Conservation (phyloP, 2,888 invertebrate genomes). For the Stenotaenia linearis region DNA sequence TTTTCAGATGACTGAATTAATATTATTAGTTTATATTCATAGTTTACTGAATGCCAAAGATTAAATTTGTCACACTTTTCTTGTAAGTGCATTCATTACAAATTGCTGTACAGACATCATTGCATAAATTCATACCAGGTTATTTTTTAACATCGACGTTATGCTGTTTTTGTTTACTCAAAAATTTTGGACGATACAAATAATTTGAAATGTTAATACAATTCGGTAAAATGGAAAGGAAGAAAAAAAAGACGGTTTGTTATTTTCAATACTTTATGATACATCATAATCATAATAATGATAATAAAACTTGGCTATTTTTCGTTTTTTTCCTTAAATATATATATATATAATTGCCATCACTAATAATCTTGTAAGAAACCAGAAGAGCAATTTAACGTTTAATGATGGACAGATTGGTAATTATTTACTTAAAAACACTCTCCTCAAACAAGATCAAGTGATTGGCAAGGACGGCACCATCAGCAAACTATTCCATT, state of each 20-base stretch:
- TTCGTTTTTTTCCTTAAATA: neutral
- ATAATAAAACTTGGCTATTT: neutral
- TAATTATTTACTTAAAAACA: neutral
- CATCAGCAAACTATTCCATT: constrained; percentile 31
- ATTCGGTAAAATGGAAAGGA: neutral
- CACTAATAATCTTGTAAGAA: neutral
- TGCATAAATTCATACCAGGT: constrained; percentile 26
- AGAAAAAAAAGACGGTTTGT: neutral
- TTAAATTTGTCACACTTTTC: neutral
- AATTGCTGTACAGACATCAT: constrained; percentile 29
- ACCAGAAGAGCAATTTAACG: neutral
- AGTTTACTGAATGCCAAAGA: neutral
- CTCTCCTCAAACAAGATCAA: neutral
- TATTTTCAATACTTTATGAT: neutral
- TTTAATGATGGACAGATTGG: neutral
- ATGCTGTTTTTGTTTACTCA: neutral
- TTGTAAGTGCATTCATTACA: constrained; percentile 17
- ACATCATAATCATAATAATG: neutral
- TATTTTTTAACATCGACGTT: neutral
- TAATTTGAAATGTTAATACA: neutral
- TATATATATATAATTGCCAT: neutral
- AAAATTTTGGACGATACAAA: neutral
- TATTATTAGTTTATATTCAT: neutral
- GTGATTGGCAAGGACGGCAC: constrained; percentile 26
- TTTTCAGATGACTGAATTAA: neutral